Evolutionary conservation across 2,888 invertebrate species (phyloP).

Genomic region (Eupithecia dodoneata): DNA sequence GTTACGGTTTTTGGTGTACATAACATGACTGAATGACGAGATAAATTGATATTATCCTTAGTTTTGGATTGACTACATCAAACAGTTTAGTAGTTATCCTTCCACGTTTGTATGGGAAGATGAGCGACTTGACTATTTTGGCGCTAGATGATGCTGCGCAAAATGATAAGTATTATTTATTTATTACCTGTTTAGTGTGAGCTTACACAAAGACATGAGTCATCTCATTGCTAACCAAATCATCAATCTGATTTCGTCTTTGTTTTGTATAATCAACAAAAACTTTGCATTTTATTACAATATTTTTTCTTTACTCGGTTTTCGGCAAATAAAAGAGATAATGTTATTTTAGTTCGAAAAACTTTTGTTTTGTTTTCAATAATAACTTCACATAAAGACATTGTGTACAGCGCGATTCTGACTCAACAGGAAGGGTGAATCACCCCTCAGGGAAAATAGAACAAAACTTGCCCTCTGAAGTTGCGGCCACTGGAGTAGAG

Average conservation of each 20-base stretch:
- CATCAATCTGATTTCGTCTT: neutral
- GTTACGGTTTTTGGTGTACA: too few species aligned
- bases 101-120: too few species aligned
- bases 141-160: neutral
- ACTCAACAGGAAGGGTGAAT: constrained; percentile 43
- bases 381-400: constrained; percentile 36
- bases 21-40: too few species aligned
- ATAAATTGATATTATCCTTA: too few species aligned
- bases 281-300: neutral
- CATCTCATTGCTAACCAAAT: neutral
- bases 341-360: constrained; percentile 14
- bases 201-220: neutral
- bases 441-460: constrained; percentile 39
- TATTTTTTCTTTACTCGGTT: neutral
- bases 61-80: too few species aligned
- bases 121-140: too few species aligned
- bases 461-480: constrained; percentile 25
- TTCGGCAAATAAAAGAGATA: neutral
- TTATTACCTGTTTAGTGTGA: neutral
- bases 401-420: constrained; percentile 33
- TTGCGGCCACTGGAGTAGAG: neutral
- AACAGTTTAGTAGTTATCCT: too few species aligned
- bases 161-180: neutral
- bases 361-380: constrained; percentile 33
- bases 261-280: neutral